Conservation (phyloP, 1,140 invertebrate species). For the Rhagoletis zephyria region DNA sequence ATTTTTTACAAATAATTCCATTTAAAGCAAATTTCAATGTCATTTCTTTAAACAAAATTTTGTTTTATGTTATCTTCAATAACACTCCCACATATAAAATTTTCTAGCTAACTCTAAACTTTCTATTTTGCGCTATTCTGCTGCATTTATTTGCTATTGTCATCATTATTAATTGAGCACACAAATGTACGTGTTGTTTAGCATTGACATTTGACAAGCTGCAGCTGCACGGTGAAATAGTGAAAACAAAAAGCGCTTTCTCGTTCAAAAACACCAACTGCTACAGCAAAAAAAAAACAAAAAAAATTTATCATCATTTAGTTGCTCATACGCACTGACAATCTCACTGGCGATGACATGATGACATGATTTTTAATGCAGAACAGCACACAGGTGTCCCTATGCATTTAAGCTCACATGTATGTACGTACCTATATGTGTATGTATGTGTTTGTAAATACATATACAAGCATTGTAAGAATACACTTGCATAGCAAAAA, state of each 20-base stretch:
- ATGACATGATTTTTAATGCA: neutral
- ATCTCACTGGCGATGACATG: neutral
- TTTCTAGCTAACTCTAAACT: neutral
- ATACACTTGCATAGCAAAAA: neutral
- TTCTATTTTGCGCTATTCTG: neutral
- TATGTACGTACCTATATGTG: neutral
- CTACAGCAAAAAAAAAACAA: neutral
- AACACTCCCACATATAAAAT: no score
- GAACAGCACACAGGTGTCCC: neutral
- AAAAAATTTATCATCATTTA: constrained; percentile 2
- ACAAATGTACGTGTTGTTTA: constrained; percentile 33
- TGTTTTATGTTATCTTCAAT: no score
- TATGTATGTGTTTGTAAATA: neutral
- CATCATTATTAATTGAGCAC: neutral
- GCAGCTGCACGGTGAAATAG: neutral
- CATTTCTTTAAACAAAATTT: no score
- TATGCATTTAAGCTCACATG: neutral
- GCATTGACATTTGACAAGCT: constrained; percentile 33
- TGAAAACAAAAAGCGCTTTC: constrained; percentile 2
- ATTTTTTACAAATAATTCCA: no score
- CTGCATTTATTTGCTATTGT: neutral
- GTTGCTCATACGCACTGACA: constrained; percentile 22
- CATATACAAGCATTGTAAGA: neutral
- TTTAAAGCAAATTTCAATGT: no score
- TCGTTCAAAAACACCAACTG: neutral